Percentiles rank a stretch among this genome's conserved stretches.
Evolutionary conservation across 2,888 invertebrate genomes (phyloP).

Genomic region (Ptilodon capucinus): DNA sequence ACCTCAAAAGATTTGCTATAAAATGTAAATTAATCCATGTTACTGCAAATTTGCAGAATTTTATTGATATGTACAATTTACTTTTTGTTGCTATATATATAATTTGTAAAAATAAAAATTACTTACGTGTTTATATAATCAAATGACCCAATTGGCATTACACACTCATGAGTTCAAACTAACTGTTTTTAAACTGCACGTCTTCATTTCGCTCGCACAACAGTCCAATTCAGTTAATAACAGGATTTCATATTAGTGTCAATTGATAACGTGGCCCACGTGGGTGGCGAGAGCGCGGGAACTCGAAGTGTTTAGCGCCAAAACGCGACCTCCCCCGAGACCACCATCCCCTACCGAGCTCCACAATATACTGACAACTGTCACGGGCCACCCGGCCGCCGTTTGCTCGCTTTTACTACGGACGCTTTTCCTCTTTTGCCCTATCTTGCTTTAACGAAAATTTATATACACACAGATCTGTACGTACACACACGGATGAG

Average conservation of each 20-base stretch:
- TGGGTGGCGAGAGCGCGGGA: slow-evolving; percentile 62
- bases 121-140: slow-evolving; percentile 68
- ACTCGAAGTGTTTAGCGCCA: slow-evolving; percentile 63
- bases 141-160: slow-evolving; percentile 52
- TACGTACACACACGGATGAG: slow-evolving; percentile 63
- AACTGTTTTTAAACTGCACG: slow-evolving; percentile 43
- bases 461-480: slow-evolving; percentile 61
- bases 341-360: slow-evolving; percentile 66
- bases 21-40: too few species aligned
- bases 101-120: slow-evolving; percentile 5
- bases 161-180: slow-evolving; percentile 68
- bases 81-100: too few species aligned
- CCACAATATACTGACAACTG: slow-evolving; percentile 72
- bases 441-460: slow-evolving; percentile 73
- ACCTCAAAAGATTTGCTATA: too few species aligned
- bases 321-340: slow-evolving; percentile 54
- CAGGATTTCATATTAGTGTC: slow-evolving; percentile 40
- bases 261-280: slow-evolving; percentile 50
- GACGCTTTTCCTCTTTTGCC: slow-evolving; percentile 72
- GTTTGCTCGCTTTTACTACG: slow-evolving; percentile 67
- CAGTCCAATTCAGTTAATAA: slow-evolving; percentile 33
- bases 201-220: slow-evolving; percentile 43
- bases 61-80: too few species aligned
- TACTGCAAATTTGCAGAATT: too few species aligned
- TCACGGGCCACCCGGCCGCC: slow-evolving; percentile 61